phyloP scores from a whole-genome alignment of 2,797 vertebrate species.

The Bradypodion pumilum region DNA sequence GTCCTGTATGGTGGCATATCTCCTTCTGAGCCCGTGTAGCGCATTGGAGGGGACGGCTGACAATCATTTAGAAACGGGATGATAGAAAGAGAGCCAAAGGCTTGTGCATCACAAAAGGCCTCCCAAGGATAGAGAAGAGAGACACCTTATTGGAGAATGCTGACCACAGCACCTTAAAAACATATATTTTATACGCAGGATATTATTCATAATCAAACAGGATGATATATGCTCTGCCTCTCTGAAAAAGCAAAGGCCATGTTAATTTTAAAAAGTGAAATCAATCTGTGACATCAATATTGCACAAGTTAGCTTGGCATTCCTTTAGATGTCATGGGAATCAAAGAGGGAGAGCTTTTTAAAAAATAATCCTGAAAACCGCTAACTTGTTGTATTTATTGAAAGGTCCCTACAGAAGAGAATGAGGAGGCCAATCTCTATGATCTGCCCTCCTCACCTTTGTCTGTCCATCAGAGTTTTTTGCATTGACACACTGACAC shows the following conservation, averaged over 20 bases:
- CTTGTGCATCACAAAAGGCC: neutral
- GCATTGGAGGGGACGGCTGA: too few relatives aligned
- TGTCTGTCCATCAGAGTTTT: neutral
- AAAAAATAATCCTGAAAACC: too few relatives aligned
- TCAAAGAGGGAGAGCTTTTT: neutral
- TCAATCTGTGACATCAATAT: neutral
- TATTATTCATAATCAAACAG: constrained; percentile 22
- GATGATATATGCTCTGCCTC: constrained; percentile 22
- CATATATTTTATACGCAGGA: constrained; percentile 6
- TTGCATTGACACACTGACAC: neutral
- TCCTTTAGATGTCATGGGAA: constrained; percentile 3
- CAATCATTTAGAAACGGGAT: neutral
- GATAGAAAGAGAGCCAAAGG: neutral
- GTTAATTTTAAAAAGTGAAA: constrained; percentile 35
- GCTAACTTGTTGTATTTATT: neutral
- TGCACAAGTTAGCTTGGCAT: neutral
- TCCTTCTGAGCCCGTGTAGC: too few relatives aligned
- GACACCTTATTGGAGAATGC: neutral
- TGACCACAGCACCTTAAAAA: constrained; percentile 19
- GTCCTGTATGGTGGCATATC: too few relatives aligned
- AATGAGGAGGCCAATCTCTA: neutral
- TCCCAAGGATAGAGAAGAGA: constrained; percentile 12
- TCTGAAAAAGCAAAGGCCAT: constrained; percentile 9
- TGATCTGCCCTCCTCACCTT: neutral
- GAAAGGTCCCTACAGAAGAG: neutral